These are phyloP conservation scores for western clawed frog (Xenopus tropicalis) DNA, from an alignment of 2,113 vertebrate genomes.

Conservation along the genomic window UCB_Xtro_10.0 CM004447.2:132525001-132525500, in stretches of 20 bases:
- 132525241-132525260: constrained; percentile 13
- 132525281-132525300: constrained; percentile 18
- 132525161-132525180: constrained; percentile 29
- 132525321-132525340: constrained; percentile 12
- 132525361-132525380: constrained; percentile 2
- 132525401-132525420: background rate
- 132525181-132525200: constrained; percentile 34
- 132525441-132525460: background rate
- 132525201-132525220: constrained; percentile 24
- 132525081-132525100: no score
- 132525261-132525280: constrained; percentile 7
- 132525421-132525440: background rate
- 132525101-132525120: no score
- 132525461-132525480: background rate
- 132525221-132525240: constrained; percentile 30
- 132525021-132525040: no score
- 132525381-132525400: background rate
- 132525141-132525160: background rate
- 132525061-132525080: no score
- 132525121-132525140: background rate
- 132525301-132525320: constrained; percentile 4
- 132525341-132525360: constrained; percentile 3
- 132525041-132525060: no score
- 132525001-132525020: no score
- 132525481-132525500: background rate